Conservation (phyloP, 2,888 invertebrate species). For the Hanleya hanleyi region DNA sequence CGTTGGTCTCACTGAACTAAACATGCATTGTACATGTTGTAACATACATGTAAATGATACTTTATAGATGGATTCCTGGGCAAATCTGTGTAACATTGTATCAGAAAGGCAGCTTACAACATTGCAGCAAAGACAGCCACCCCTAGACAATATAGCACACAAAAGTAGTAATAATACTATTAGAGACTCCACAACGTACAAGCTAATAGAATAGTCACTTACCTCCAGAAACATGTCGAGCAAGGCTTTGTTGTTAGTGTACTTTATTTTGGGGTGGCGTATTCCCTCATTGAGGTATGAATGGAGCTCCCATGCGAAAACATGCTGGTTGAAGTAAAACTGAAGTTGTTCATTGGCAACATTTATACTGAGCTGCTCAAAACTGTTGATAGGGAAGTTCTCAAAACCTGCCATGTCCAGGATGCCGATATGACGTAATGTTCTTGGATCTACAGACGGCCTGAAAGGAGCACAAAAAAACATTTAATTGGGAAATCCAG, state of each 20-base stretch:
- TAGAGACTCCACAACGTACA: no score
- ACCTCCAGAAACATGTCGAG: conserved; percentile 67
- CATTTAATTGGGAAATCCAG: no score
- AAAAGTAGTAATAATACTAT: no score
- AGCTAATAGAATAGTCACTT: no score
- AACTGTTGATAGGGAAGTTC: conserved; percentile 67
- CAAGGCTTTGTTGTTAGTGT: conserved; percentile 58
- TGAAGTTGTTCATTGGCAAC: conserved; percentile 72
- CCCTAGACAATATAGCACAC: no score
- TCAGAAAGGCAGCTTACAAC: no score
- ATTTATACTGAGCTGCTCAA: conserved; percentile 72
- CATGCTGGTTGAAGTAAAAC: conserved; percentile 68
- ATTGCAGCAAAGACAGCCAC: no score
- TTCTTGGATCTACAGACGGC: conserved; percentile 11
- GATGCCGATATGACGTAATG: conserved; percentile 51
- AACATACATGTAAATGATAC: no score
- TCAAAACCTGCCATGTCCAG: conserved; percentile 72
- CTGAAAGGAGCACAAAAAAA: background rate
- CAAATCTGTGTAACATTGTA: no score
- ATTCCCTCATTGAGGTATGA: conserved; percentile 68
- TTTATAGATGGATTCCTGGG: no score
- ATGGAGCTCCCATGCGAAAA: conserved; percentile 65
- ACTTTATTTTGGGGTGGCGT: conserved; percentile 54
- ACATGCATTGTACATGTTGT: no score
- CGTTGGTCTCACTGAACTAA: no score